Conservation (phyloP, 2,113 vertebrate species). For the Aptenodytes patagonicus region DNA sequence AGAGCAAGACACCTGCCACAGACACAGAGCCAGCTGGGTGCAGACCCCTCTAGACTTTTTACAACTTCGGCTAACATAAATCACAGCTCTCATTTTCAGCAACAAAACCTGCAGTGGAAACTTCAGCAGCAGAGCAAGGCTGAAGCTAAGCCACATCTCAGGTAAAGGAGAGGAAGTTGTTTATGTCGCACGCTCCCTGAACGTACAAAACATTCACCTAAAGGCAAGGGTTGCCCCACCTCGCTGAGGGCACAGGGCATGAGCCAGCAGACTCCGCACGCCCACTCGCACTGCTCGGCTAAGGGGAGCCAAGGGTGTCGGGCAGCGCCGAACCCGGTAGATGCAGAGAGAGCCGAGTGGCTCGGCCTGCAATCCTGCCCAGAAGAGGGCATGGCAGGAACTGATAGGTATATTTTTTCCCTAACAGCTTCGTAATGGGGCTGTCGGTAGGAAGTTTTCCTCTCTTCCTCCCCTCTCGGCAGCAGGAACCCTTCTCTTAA, state of each 20-base stretch:
- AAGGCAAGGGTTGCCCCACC: neutral
- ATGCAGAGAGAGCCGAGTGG: neutral
- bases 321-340: neutral
- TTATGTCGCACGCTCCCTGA: accelerated
- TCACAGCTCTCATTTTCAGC: neutral
- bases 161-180: neutral
- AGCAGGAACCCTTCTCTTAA: neutral
- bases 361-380: conserved; percentile 11
- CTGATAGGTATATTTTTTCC: neutral
- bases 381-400: neutral
- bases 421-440: neutral
- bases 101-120: accelerated
- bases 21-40: neutral
- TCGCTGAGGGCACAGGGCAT: neutral
- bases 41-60: neutral
- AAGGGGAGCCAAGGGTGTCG: neutral
- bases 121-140: neutral
- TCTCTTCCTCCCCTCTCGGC: neutral
- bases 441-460: neutral
- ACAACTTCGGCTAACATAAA: neutral
- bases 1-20: neutral
- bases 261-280: neutral
- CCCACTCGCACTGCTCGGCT: neutral
- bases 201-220: accelerated
- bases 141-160: neutral